A percentile compares a stretch with the other conserved stretches of the same genome.
phyloP scores from a whole-genome alignment of 1,140 invertebrate genomes.

The Sarcophaga bullata region DNA sequence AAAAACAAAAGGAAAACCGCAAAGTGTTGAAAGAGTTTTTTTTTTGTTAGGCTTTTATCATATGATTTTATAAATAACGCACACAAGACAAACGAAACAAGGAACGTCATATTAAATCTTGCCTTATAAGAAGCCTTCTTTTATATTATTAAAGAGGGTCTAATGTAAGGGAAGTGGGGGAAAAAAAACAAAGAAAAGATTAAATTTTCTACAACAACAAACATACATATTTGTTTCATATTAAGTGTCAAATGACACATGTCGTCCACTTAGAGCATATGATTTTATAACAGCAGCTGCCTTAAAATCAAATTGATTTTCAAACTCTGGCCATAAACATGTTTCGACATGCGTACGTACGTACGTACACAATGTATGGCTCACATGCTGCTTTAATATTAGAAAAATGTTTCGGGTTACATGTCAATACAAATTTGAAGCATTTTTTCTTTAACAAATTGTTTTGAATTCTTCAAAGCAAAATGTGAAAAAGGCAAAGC shows the following conservation, averaged over 20 bases:
- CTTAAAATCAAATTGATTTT: slow-evolving; percentile 37
- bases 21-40: slow-evolving; percentile 21
- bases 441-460: slow-evolving; percentile 18
- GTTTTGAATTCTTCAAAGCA: not conserved
- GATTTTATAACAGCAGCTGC: slow-evolving; percentile 29
- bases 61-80: not conserved
- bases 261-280: slow-evolving; percentile 37
- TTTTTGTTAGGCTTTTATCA: not conserved
- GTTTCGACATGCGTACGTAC: not conserved
- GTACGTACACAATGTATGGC: not conserved
- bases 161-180: too few species aligned
- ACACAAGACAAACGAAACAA: not conserved
- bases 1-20: not conserved
- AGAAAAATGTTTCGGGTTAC: slow-evolving; percentile 14
- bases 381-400: not conserved
- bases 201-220: not conserved
- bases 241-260: slow-evolving; percentile 39
- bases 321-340: not conserved
- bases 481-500: not conserved
- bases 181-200: not conserved
- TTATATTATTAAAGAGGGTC: not conserved
- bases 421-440: slow-evolving; percentile 2
- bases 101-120: not conserved
- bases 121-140: not conserved
- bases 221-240: slow-evolving; percentile 30